These are phyloP conservation scores for Crossaster papposus DNA, from an alignment of 53 echinoderm and acorn worm species.

Conservation along the genomic window DNA sequence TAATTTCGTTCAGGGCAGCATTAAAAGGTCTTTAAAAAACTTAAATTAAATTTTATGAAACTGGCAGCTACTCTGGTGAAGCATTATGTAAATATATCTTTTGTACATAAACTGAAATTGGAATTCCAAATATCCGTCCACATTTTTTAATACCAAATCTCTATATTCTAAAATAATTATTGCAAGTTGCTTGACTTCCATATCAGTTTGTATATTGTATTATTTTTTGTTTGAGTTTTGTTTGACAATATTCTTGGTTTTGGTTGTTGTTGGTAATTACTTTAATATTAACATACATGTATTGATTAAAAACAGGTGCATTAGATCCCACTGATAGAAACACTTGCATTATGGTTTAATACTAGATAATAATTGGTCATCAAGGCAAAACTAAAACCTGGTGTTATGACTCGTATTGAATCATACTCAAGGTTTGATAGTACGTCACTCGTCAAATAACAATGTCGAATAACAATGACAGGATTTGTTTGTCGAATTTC, in stretches of 20 bases:
- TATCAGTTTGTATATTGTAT: neutral
- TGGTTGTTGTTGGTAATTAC: neutral
- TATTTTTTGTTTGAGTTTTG: neutral
- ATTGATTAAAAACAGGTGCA: neutral
- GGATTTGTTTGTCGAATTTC: neutral
- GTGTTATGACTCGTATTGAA: too few species aligned
- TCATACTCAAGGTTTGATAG: too few species aligned
- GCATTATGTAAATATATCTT: constrained; percentile 39
- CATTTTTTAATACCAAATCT: constrained; percentile 6
- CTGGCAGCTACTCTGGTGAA: constrained; percentile 22
- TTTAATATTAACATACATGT: constrained; percentile 3
- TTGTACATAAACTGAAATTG: constrained; percentile 34
- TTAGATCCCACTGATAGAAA: neutral
- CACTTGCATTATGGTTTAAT: neutral
- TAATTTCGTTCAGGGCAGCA: too few species aligned
- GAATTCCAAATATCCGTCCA: constrained; percentile 43
- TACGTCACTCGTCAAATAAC: too few species aligned
- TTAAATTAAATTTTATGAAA: too few species aligned
- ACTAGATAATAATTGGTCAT: neutral
- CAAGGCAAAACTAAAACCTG: neutral
- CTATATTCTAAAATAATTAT: constrained; percentile 14
- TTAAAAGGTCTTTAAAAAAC: too few species aligned
- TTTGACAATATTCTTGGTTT: neutral
- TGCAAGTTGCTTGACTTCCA: constrained; percentile 9
- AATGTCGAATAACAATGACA: too few species aligned